phyloP scores from a whole-genome alignment of 2,888 invertebrate species.

The Drosophila peninsularis region DNA sequence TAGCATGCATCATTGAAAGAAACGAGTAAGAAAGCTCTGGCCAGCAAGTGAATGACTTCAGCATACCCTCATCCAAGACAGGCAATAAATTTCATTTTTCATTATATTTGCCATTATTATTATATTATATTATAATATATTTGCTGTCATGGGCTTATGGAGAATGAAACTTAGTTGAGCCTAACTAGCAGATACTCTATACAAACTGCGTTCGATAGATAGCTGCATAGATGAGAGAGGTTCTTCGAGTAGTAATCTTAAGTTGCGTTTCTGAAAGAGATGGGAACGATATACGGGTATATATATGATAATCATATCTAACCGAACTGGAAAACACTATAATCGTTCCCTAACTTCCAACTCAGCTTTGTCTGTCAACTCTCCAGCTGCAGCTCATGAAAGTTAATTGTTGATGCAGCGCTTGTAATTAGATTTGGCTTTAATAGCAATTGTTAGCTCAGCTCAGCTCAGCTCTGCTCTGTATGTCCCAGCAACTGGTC shows the following conservation, averaged over 20 bases:
- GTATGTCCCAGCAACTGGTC: background rate
- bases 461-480: background rate
- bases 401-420: slow-evolving; percentile 1
- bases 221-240: background rate
- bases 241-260: background rate
- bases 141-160: no score
- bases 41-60: slow-evolving; percentile 1
- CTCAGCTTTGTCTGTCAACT: background rate
- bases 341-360: background rate
- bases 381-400: background rate
- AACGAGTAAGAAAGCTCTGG: slow-evolving; percentile 4
- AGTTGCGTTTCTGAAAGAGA: no score
- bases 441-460: background rate
- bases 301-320: no score
- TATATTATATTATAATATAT: no score
- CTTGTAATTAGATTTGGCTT: slow-evolving; percentile 2
- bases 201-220: background rate
- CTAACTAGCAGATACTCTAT: background rate
- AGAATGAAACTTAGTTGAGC: no score
- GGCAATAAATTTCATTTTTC: no score
- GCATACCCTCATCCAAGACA: no score
- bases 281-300: no score
- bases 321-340: no score
- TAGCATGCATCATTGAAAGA: background rate
- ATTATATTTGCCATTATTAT: no score